Evolutionary conservation across 2,113 vertebrate genomes (phyloP).

Genomic region (Thryonomys swinderianus): DNA sequence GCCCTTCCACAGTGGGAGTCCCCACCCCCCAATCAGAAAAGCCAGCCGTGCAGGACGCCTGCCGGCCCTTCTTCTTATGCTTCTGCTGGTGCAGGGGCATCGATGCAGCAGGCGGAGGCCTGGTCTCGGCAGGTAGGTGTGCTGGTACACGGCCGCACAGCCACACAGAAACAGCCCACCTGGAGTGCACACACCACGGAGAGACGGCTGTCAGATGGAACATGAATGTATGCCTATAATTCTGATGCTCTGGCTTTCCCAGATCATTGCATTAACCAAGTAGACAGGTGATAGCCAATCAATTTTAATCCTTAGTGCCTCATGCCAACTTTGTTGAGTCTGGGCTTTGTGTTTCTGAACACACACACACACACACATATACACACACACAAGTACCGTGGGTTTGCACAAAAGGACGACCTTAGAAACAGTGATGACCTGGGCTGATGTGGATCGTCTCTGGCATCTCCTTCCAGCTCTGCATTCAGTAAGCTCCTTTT

Average conservation of each 20-base stretch:
- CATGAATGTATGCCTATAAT: neutral
- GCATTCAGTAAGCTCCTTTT: neutral
- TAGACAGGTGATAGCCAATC: neutral
- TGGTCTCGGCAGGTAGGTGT: no score
- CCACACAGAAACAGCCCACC: accelerated
- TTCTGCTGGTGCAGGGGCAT: neutral
- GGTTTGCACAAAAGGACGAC: neutral
- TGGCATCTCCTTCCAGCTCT: neutral
- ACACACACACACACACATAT: neutral
- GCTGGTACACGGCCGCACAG: accelerated
- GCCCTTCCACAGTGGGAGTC: neutral
- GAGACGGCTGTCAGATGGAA: neutral
- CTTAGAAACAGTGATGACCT: neutral
- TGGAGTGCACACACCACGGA: neutral
- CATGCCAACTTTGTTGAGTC: neutral
- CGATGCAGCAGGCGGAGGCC: neutral
- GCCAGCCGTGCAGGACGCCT: neutral
- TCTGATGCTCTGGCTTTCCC: neutral
- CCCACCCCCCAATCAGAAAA: conserved; percentile 7
- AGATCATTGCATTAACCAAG: neutral
- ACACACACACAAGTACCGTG: neutral
- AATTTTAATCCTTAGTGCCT: conserved; percentile 28
- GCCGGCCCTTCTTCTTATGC: neutral
- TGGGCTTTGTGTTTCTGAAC: neutral
- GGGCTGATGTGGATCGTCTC: neutral